Percentiles rank a stretch among this genome's conserved stretches.
Conservation (phyloP, 2,113 vertebrate genomes). For the Vidua macroura region DNA sequence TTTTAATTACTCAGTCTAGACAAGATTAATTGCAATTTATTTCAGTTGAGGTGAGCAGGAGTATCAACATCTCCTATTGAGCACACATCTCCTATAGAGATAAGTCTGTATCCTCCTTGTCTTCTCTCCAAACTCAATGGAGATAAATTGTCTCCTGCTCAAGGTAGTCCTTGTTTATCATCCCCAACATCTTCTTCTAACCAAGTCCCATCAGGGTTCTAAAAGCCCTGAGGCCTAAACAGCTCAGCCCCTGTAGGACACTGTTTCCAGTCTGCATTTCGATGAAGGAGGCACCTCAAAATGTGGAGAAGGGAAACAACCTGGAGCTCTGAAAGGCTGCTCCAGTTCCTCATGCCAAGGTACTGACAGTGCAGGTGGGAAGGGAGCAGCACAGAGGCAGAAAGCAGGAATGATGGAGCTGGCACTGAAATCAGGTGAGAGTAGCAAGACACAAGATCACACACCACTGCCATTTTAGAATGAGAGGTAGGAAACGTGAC, state of each 20-base stretch:
- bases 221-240: background rate
- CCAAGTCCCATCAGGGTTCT: background rate
- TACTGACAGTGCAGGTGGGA: background rate
- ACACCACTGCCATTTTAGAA: background rate
- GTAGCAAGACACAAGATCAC: background rate
- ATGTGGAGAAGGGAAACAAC: background rate
- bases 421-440: background rate
- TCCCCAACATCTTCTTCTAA: background rate
- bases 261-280: background rate
- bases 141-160: background rate
- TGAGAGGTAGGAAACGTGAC: background rate
- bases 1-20: constrained; percentile 27
- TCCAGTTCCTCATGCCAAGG: fast-evolving
- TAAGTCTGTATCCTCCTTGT: background rate
- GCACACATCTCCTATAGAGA: background rate
- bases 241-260: background rate
- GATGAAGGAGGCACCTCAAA: background rate
- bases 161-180: background rate
- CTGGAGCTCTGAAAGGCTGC: background rate
- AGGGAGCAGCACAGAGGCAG: background rate
- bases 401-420: background rate
- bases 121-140: background rate
- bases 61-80: background rate
- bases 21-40: background rate
- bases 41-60: background rate